Base-by-base conservation (phyloP, 2,113 vertebrate species). In the Nicator chloris region DNA sequence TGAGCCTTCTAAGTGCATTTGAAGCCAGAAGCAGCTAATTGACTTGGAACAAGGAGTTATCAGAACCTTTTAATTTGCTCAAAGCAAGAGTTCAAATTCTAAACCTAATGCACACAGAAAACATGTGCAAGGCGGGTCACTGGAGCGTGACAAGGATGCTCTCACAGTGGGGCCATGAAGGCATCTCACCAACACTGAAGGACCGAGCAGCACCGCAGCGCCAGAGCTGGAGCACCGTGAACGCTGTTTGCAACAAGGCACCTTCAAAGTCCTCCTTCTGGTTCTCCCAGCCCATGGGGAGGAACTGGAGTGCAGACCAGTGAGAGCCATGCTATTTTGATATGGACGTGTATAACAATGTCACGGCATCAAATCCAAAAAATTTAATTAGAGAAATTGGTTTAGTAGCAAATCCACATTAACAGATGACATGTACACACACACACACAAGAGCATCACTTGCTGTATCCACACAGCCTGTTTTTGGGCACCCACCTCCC, bases 201-300 rank as follows among this genome's bases (percentile, higher is more conserved):
- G 10, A 64, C 18, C 0, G 1, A 11, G 57, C 7, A 0, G 31
- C 8, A 51, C 44, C 27, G 1, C 3, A 11, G 35, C 11, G 4
- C 7, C 2, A 0, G 15, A 47, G 4, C 7, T 2, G 0, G 15
- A 47, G 21, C 0, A 1, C 69, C 4, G 4, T 0, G 2, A 63
- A 39, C 0, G 1, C 35, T 1, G 12, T 3, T 47, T 9, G 27
- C 63, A 59, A 1, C 3, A 0, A 24, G 15, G 40, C 54, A 23
- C 27, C 78, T 31, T 16, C 18, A 50, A 54, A 79, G 20, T 11
- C 60, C n/a, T n/a, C n/a, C n/a, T n/a, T n/a, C n/a, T 2, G 7
- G 5, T 7, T 14, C 54, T 89, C 60, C 65, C 33, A 37, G 37
- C 4, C 60, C 57, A 0, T 1, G 13, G 31, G 59, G 20, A 68